These are phyloP conservation scores for Eulemur rubriventer DNA, from an alignment of 2,797 vertebrate species.

Conservation along the genomic window DNA sequence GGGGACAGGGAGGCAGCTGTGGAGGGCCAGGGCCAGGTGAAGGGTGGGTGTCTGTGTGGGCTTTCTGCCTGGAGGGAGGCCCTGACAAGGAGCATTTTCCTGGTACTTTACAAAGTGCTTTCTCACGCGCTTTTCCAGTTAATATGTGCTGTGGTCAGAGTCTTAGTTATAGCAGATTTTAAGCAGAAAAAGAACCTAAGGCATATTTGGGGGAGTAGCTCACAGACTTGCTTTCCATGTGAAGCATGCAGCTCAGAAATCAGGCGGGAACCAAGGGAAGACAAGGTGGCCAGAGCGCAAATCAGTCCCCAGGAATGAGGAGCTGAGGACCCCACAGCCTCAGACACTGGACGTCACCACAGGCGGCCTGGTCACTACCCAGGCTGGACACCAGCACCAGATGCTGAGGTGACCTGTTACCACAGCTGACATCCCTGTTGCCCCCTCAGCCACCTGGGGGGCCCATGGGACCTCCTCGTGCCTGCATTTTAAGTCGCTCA, in stretches of 20 bases:
- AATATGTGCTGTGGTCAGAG: background rate
- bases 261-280: background rate
- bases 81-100: background rate
- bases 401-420: background rate
- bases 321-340: background rate
- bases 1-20: fast-evolving
- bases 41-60: background rate
- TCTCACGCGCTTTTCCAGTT: background rate
- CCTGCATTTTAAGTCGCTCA: background rate
- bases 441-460: background rate
- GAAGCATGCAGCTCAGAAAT: background rate
- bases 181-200: conserved; percentile 25
- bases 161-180: background rate
- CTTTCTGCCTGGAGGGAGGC: background rate
- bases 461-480: too few relatives aligned
- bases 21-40: background rate
- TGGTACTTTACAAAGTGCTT: conserved; percentile 6
- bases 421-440: background rate
- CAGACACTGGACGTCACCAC: too few relatives aligned
- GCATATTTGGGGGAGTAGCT: background rate
- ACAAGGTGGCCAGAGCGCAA: background rate
- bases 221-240: background rate
- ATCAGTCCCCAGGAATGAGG: background rate
- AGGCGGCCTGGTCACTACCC: background rate
- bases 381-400: background rate